phyloP scores from a whole-genome alignment of 2,113 vertebrate genomes.

The Neopipo cinnamomea region DNA sequence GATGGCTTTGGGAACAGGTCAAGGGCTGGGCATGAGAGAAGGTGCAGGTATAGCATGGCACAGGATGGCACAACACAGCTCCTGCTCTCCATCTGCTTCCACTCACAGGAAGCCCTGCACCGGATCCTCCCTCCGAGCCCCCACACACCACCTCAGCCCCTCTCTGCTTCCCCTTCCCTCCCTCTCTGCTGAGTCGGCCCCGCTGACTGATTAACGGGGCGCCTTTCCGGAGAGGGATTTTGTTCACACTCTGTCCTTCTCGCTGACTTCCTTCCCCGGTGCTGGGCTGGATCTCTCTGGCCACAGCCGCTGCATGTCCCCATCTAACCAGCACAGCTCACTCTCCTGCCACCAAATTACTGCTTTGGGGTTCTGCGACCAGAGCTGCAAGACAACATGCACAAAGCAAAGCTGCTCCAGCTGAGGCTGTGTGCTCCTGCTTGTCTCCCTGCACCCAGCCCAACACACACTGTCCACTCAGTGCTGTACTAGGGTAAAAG shows the following conservation, averaged over 20 bases:
- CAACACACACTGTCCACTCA: background rate
- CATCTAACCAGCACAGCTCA: background rate
- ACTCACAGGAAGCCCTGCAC: conserved; percentile 40
- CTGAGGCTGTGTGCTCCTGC: fast-evolving
- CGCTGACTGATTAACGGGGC: conserved; percentile 1
- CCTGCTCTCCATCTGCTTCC: background rate
- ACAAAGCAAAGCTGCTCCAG: background rate
- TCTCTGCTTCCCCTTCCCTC: conserved; percentile 41
- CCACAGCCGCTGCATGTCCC: background rate
- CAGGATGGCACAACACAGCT: background rate
- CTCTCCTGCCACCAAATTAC: background rate
- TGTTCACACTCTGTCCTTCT: conserved; percentile 31
- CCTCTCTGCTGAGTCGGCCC: conserved; percentile 12
- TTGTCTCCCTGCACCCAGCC: background rate
- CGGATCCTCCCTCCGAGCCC: background rate
- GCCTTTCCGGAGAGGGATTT: background rate
- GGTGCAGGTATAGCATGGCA: background rate
- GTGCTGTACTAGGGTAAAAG: background rate
- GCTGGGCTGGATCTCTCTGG: background rate
- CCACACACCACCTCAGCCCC: background rate
- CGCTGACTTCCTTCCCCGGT: background rate
- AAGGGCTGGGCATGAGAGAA: background rate
- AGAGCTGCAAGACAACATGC: background rate
- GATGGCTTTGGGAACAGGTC: background rate
- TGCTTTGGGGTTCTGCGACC: background rate